These are phyloP conservation scores for Natrix natrix DNA, from an alignment of 2,797 vertebrate species.

Conservation along the genomic window DNA sequence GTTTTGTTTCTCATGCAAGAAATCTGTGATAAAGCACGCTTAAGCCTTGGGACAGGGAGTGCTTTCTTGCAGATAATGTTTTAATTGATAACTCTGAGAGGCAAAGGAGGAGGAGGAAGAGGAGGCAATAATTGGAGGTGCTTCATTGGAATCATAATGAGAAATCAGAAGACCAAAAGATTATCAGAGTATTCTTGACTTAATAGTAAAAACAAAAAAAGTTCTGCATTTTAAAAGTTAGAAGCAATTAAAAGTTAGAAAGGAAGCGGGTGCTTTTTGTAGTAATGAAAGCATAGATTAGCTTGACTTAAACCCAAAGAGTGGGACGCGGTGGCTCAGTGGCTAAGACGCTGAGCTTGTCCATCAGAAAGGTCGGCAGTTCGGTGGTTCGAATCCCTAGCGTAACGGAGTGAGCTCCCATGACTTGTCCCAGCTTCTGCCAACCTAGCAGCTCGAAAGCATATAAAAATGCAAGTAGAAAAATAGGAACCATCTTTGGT, in stretches of 20 bases:
- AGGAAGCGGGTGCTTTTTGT: conserved; percentile 8
- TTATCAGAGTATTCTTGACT: conserved; percentile 36
- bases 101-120: conserved; percentile 1
- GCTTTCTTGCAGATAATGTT: conserved; percentile 58
- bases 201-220: conserved; percentile 23
- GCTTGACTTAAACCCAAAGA: neutral
- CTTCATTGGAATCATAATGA: conserved; percentile 62
- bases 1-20: conserved; percentile 28
- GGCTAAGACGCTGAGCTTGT: too few relatives aligned
- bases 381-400: too few relatives aligned
- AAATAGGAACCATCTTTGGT: too few relatives aligned
- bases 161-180: conserved; percentile 58
- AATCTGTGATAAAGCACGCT: conserved; percentile 53
- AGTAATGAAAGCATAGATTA: neutral
- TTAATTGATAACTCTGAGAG: conserved; percentile 57
- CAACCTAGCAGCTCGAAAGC: too few relatives aligned
- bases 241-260: conserved; percentile 39
- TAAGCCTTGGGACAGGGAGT: conserved; percentile 56
- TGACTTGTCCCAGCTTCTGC: too few relatives aligned
- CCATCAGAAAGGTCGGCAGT: too few relatives aligned
- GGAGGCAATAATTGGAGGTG: conserved; percentile 46
- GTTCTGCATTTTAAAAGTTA: conserved; percentile 42
- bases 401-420: too few relatives aligned
- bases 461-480: too few relatives aligned
- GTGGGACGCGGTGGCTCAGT: too few relatives aligned